Percentiles rank a stretch among this genome's conserved stretches.
phyloP scores from a whole-genome alignment of 1,140 invertebrate genomes.

The Acromyrmex charruanus region DNA sequence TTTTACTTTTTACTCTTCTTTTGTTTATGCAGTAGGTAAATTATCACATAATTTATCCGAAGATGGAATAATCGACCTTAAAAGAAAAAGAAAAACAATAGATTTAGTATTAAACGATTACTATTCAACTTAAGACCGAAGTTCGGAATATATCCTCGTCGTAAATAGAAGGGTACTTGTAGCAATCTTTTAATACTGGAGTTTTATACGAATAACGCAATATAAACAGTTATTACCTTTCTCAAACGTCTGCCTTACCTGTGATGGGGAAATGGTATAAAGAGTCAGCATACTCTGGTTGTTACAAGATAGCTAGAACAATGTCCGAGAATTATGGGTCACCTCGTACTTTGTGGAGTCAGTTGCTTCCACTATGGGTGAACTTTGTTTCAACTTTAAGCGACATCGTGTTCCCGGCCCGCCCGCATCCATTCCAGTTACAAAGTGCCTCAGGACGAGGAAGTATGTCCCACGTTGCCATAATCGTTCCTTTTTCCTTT shows the following conservation, averaged over 20 bases:
- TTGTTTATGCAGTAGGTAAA: too few relatives aligned
- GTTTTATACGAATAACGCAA: background rate
- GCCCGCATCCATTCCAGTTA: slow-evolving; percentile 75
- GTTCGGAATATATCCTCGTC: too few relatives aligned
- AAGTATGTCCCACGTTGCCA: slow-evolving; percentile 65
- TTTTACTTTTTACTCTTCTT: too few relatives aligned
- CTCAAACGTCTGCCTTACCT: background rate
- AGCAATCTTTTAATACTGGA: background rate
- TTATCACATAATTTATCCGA: too few relatives aligned
- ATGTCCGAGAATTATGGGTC: slow-evolving; percentile 60
- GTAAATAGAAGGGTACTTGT: too few relatives aligned
- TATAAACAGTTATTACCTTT: background rate
- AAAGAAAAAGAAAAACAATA: too few relatives aligned
- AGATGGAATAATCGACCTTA: too few relatives aligned
- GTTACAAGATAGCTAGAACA: slow-evolving; percentile 31
- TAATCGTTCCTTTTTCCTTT: slow-evolving; percentile 72
- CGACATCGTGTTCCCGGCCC: slow-evolving; percentile 71
- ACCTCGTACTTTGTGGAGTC: slow-evolving; percentile 55
- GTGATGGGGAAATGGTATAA: background rate
- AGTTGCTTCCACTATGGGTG: slow-evolving; percentile 43
- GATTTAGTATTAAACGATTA: too few relatives aligned
- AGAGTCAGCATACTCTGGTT: slow-evolving; percentile 26
- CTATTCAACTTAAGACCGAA: too few relatives aligned
- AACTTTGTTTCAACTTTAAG: slow-evolving; percentile 77
- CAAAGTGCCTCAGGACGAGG: slow-evolving; percentile 70